Conservation (phyloP, 2,888 invertebrate genomes). For the Hemistola chrysoprasaria region DNA sequence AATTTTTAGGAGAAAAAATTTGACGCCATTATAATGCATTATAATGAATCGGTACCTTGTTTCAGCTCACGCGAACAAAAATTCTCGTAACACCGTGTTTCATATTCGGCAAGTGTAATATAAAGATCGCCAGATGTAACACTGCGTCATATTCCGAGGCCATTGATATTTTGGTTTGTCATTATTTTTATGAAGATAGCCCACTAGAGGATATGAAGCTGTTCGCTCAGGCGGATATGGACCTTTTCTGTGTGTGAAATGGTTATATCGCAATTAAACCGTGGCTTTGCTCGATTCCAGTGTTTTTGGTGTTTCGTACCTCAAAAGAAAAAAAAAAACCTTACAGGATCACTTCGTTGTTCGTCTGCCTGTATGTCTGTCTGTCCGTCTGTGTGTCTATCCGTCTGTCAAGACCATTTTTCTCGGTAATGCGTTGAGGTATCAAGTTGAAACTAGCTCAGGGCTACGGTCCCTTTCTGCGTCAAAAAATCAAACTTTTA, state of each 20-base stretch:
- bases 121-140: constrained; percentile 20
- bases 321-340: too few relatives aligned
- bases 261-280: constrained; percentile 17
- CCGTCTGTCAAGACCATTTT: too few relatives aligned
- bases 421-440: too few relatives aligned
- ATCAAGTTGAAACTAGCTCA: too few relatives aligned
- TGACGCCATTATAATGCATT: too few relatives aligned
- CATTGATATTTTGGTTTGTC: constrained; percentile 23
- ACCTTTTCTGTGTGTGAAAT: constrained; percentile 2
- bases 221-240: constrained; percentile 4
- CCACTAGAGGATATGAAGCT: constrained; percentile 15
- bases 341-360: too few relatives aligned
- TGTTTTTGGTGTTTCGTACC: too few relatives aligned
- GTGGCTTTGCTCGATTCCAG: constrained; percentile 2
- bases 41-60: constrained; percentile 7
- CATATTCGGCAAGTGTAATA: constrained; percentile 19
- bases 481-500: too few relatives aligned
- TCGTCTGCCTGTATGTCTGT: too few relatives aligned
- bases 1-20: too few relatives aligned
- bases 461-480: too few relatives aligned
- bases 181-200: constrained; percentile 20
- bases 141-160: constrained; percentile 14
- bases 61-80: background rate
- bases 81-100: constrained; percentile 16
- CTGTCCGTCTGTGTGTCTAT: too few relatives aligned